phyloP scores from a whole-genome alignment of 1,140 invertebrate genomes.

The Hycleus phaleratus region DNA sequence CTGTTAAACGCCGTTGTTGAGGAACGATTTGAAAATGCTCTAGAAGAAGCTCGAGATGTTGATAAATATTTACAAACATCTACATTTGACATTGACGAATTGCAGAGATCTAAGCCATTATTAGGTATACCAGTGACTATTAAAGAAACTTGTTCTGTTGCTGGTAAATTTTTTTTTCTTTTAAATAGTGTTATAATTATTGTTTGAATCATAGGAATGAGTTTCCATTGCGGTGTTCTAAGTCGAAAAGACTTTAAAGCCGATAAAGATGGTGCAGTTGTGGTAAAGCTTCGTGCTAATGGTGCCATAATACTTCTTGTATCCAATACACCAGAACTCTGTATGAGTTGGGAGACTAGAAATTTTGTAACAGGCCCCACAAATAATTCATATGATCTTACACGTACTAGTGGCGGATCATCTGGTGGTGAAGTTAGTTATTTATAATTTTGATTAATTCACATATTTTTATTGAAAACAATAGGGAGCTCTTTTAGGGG shows the following conservation, averaged over 20 bases:
- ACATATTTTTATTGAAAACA: slow-evolving; percentile 4
- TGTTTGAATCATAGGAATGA: slow-evolving; percentile 46
- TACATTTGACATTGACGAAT: slow-evolving; percentile 41
- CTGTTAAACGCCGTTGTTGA: slow-evolving; percentile 69
- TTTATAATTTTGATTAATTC: no score
- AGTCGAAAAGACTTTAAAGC: slow-evolving; percentile 49
- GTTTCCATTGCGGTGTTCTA: slow-evolving; percentile 55
- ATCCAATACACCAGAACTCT: slow-evolving; percentile 77
- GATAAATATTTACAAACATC: slow-evolving; percentile 41
- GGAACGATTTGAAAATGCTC: slow-evolving; percentile 55
- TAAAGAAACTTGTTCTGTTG: slow-evolving; percentile 49
- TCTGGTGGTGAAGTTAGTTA: slow-evolving; percentile 62
- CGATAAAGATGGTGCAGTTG: slow-evolving; percentile 52
- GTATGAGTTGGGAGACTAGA: slow-evolving; percentile 57
- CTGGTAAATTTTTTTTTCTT: slow-evolving; percentile 12
- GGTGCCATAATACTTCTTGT: slow-evolving; percentile 73
- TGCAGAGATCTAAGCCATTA: slow-evolving; percentile 52
- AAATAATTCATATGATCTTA: slow-evolving; percentile 68
- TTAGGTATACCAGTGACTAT: slow-evolving; percentile 68
- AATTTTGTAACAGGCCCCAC: slow-evolving; percentile 67
- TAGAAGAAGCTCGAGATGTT: slow-evolving; percentile 50
- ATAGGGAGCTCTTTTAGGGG: slow-evolving; percentile 57
- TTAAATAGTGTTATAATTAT: background rate
- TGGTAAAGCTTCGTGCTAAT: slow-evolving; percentile 51
- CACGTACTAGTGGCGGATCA: slow-evolving; percentile 61